Conservation (phyloP, 2,113 vertebrate species). For the Sprattus sprattus region DNA sequence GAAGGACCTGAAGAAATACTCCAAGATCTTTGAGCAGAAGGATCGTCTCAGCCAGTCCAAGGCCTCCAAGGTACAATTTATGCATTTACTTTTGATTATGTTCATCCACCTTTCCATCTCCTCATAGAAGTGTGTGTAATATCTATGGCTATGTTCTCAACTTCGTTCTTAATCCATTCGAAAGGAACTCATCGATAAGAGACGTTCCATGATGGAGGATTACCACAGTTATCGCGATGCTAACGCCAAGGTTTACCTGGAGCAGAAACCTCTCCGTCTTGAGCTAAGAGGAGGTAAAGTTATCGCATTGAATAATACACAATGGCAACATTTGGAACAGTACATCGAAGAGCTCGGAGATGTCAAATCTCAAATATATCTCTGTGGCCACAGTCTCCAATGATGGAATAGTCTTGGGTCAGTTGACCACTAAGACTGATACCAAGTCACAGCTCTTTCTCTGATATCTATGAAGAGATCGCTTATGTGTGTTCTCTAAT, state of each 20-base stretch:
- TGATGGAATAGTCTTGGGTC: too few relatives aligned
- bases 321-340: too few relatives aligned
- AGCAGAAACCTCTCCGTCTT: constrained; percentile 84
- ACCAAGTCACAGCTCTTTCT: too few relatives aligned
- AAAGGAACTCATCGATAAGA: constrained; percentile 92
- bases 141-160: not conserved
- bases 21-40: constrained; percentile 99
- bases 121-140: not conserved
- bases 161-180: not conserved
- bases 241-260: constrained; percentile 77
- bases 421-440: too few relatives aligned
- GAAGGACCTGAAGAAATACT: constrained; percentile 98
- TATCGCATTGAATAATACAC: not conserved
- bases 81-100: not conserved
- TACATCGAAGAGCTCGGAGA: not conserved
- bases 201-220: constrained; percentile 94
- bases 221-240: constrained; percentile 87
- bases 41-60: constrained; percentile 98
- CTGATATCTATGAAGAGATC: too few relatives aligned
- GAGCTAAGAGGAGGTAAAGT: constrained; percentile 88
- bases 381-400: not conserved
- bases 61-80: constrained; percentile 88
- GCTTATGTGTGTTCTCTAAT: not conserved
- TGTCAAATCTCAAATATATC: not conserved
- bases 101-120: not conserved